These are phyloP conservation scores for Apostichopus parvimensis DNA, from an alignment of 35 echinoderm and acorn worm species.

Conservation along the genomic window DNA sequence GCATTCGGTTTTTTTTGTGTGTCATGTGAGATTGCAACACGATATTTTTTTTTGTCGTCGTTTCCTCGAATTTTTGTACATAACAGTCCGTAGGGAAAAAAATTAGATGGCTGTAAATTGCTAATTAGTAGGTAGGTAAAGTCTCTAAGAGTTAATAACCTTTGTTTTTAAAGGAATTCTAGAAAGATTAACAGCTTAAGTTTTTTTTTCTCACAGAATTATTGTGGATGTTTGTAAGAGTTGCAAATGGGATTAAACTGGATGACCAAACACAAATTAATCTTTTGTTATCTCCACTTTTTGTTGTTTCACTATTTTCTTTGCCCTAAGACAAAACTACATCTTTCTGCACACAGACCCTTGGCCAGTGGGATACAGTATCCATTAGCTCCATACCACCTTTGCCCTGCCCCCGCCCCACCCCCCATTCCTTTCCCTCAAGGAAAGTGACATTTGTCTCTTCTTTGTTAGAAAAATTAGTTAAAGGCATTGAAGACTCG, in stretches of 20 bases:
- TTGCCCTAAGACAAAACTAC: too few relatives aligned
- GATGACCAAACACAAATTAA: slow-evolving; percentile 27
- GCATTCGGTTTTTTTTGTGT: too few relatives aligned
- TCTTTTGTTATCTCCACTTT: too few relatives aligned
- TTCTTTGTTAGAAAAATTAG: too few relatives aligned
- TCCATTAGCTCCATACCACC: too few relatives aligned
- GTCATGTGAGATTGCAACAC: too few relatives aligned
- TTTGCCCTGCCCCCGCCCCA: not conserved
- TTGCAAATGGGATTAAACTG: slow-evolving; percentile 45
- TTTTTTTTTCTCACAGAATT: slow-evolving; percentile 17
- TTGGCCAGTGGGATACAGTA: too few relatives aligned
- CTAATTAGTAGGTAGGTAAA: slow-evolving; percentile 34
- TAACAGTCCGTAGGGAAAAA: slow-evolving; percentile 13
- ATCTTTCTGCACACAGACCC: too few relatives aligned
- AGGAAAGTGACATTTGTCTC: not conserved
- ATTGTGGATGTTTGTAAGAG: slow-evolving; percentile 38
- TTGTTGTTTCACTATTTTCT: too few relatives aligned
- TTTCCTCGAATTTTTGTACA: slow-evolving; percentile 1
- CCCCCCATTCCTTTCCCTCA: not conserved
- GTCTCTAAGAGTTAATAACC: slow-evolving; percentile 3
- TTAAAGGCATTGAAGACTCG: too few relatives aligned
- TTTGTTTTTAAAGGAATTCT: not conserved
- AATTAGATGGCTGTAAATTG: slow-evolving; percentile 36
- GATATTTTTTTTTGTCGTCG: not conserved
- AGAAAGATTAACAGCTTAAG: not conserved